These are phyloP conservation scores for Ptycholaimellus sp. DNA, from an alignment of 2,888 invertebrate species.

Conservation along the genomic window DNA sequence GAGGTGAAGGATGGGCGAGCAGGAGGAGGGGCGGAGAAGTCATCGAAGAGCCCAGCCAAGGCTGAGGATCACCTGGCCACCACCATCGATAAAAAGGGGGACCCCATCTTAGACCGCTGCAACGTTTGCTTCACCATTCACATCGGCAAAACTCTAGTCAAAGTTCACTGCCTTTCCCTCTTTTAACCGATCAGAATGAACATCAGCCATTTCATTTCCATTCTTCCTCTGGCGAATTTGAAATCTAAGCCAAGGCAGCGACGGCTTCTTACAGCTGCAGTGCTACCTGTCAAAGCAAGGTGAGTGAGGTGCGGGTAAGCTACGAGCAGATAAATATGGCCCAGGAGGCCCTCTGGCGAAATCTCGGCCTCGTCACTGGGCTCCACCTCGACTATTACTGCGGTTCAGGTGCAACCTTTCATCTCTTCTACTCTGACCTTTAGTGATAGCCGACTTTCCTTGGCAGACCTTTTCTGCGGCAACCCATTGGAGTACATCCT, in stretches of 20 bases:
- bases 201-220: no score
- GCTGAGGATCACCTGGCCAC: constrained; percentile 6
- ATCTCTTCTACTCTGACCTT: no score
- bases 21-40: constrained; percentile 3
- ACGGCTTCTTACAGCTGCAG: no score
- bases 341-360: constrained; percentile 67
- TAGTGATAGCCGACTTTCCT: no score
- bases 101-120: constrained; percentile 40
- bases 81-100: constrained; percentile 4
- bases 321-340: constrained; percentile 80
- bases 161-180: no score
- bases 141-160: no score
- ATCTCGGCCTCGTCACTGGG: constrained; percentile 84
- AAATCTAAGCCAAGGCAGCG: no score
- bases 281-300: constrained; percentile 17
- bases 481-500: constrained; percentile 58
- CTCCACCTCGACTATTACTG: constrained; percentile 94
- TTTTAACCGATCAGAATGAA: no score
- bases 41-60: constrained; percentile 5
- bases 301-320: constrained; percentile 39
- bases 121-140: constrained; percentile 54
- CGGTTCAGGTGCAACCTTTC: no score
- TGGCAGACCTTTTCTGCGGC: constrained; percentile 62
- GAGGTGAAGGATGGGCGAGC: constrained; percentile 4
- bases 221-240: no score